Percentiles rank a stretch among this genome's conserved stretches.
Conservation (phyloP, 2,113 vertebrate species). For the Pseudopipra pipra region DNA sequence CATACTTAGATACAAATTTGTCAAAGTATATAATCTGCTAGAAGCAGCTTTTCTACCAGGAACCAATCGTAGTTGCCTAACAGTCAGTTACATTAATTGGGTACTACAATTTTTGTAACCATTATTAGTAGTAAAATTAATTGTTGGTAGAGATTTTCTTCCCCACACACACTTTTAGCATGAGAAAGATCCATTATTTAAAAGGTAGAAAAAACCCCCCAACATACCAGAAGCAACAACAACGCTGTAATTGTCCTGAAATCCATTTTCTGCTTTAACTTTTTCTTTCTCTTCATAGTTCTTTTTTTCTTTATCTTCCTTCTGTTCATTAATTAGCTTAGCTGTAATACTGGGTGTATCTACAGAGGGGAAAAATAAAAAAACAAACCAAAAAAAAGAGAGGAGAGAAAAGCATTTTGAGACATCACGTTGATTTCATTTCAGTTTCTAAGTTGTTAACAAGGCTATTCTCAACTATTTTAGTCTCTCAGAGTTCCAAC, state of each 20-base stretch:
- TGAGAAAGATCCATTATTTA: neutral
- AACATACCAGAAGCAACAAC: slow-evolving; percentile 95
- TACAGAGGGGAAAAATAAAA: slow-evolving; percentile 11
- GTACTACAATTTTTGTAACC: neutral
- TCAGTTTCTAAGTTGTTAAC: neutral
- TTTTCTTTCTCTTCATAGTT: slow-evolving; percentile 99
- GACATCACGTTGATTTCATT: neutral
- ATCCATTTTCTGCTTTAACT: slow-evolving; percentile 95
- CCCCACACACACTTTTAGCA: neutral
- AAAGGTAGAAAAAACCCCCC: neutral
- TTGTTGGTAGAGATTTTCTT: neutral
- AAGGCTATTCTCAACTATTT: neutral
- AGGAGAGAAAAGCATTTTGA: neutral
- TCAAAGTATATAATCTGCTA: neutral
- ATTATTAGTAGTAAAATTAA: neutral
- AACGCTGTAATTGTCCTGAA: slow-evolving; percentile 98
- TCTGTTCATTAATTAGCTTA: slow-evolving; percentile 97
- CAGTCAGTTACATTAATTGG: neutral
- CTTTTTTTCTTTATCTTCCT: slow-evolving; percentile 99
- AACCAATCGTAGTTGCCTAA: neutral
- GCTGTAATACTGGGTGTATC: slow-evolving; percentile 99
- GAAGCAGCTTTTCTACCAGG: neutral
- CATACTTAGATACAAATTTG: neutral
- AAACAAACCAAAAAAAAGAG: neutral
- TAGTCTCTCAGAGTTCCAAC: neutral